Base-by-base conservation (phyloP, 2,888 invertebrate species). In the Coecobrya sp. region DNA sequence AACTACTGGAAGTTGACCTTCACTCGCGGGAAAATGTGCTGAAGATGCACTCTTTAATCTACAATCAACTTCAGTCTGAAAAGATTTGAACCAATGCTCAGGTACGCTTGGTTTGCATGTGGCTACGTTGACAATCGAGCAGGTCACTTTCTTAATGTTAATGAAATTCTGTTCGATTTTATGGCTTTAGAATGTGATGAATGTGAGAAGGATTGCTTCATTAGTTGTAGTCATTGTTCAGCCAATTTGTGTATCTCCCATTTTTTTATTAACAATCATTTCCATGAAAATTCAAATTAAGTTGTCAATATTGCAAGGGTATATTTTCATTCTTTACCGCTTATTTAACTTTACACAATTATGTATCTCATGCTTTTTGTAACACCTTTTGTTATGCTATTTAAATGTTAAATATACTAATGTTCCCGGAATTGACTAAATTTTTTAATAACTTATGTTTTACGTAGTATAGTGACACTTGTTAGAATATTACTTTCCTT, bases 11-110 rank as follows among this genome's bases (percentile, higher is more conserved):
- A 45, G 7, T 92, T 19, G 11, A 79, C 0, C 19, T 1, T 86
- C 65, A n/a, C n/a, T n/a, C n/a, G n/a, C n/a, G n/a, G n/a, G n/a
- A n/a, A n/a, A n/a, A n/a, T 55, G 42, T 92, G 0, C 22, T 92
- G 2, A 36, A 55, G 1, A 49, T 92, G 70, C 84, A 85, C 4
- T 85, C 89, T 0, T 13, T 92, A 0, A 45, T 86, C 1, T 82
- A 89, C 70, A 84, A 92, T 68, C 92, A 92, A 81, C 13, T 92
- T 13, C 70, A 79, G 16, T 19, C 92, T 13, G 42, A 65, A 0
- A 79, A 3, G 0, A n/a, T 89, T 92, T 42, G 22, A 11, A 0
- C 49, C 73, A 7, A 85, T 92, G 86, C 2, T 86, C 0, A 11
- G 7, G 11, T 86, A 92, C 45, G 42, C 84, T 1, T 92, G 92